These are phyloP conservation scores for Mastigias papua DNA, from an alignment of 30 jellyfish, hydroid and myxozoan species.

Conservation along the genomic window DNA sequence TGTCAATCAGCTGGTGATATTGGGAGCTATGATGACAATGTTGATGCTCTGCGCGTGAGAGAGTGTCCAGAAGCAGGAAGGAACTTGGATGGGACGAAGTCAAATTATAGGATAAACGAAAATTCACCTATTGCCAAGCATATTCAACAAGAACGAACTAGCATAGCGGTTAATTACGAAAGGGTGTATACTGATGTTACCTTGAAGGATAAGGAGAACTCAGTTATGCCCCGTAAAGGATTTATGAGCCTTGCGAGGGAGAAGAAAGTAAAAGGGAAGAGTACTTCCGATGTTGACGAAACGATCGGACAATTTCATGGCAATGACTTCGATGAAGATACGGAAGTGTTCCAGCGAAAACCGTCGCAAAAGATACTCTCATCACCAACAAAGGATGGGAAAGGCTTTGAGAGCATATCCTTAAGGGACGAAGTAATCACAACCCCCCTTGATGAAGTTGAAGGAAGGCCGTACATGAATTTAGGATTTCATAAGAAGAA, in stretches of 20 bases:
- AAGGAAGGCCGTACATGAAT: conserved; percentile 61
- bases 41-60: conserved; percentile 15
- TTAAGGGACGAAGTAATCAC: conserved; percentile 36
- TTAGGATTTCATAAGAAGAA: conserved; percentile 48
- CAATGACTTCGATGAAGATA: neutral
- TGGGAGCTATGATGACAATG: conserved; percentile 5
- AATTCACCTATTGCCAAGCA: neutral
- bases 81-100: neutral
- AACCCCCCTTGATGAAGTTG: conserved; percentile 50
- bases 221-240: conserved; percentile 50
- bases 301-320: neutral
- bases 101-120: neutral
- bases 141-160: conserved; percentile 8
- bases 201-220: conserved; percentile 32
- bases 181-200: conserved; percentile 58
- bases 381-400: conserved; percentile 46
- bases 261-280: conserved; percentile 29
- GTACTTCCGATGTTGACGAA: neutral
- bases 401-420: conserved; percentile 60
- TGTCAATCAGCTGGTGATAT: conserved; percentile 32
- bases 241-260: conserved; percentile 26
- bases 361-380: conserved; percentile 46
- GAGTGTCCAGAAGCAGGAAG: conserved; percentile 1
- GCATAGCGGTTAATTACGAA: conserved; percentile 18
- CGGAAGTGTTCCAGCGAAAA: conserved; percentile 21